Percentiles rank a stretch among this genome's conserved stretches.
These are phyloP conservation scores for Drosophila colorata DNA, from an alignment of 2,888 invertebrate genomes.

Conservation along the genomic window DNA sequence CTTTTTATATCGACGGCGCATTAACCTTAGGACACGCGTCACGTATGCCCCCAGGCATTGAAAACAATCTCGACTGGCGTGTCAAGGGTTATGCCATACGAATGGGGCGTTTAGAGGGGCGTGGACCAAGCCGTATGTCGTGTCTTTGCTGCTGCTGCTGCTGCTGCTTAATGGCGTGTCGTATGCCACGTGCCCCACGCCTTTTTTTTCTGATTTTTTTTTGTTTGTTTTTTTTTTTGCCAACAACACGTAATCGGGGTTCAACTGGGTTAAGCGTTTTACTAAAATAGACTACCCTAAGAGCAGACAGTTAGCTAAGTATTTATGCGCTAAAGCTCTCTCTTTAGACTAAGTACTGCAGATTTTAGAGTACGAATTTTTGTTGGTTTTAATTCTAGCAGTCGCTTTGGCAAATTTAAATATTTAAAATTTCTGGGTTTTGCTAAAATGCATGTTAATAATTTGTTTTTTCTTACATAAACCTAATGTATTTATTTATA, in stretches of 20 bases:
- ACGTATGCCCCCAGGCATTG: slow-evolving; percentile 62
- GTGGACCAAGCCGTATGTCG: slow-evolving; percentile 43
- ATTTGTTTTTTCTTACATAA: too few species aligned
- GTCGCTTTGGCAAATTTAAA: background rate
- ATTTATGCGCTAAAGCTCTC: slow-evolving; percentile 42
- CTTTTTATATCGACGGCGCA: slow-evolving; percentile 64
- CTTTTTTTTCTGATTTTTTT: slow-evolving; percentile 9
- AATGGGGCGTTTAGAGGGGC: slow-evolving; percentile 23
- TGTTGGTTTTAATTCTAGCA: background rate
- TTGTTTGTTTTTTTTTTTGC: slow-evolving; percentile 17
- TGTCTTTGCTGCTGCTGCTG: slow-evolving; percentile 33
- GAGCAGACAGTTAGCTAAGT: slow-evolving; percentile 52
- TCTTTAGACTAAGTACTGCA: slow-evolving; percentile 20
- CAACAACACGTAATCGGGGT: slow-evolving; percentile 66
- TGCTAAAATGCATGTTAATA: too few species aligned
- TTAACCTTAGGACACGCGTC: slow-evolving; percentile 74
- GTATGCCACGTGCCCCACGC: slow-evolving; percentile 63
- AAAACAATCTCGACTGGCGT: slow-evolving; percentile 69
- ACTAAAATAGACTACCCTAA: slow-evolving; percentile 58
- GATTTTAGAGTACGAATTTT: slow-evolving; percentile 15
- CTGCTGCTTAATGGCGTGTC: slow-evolving; percentile 71
- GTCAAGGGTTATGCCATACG: slow-evolving; percentile 61
- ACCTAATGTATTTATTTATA: too few species aligned
- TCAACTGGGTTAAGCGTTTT: slow-evolving; percentile 65
- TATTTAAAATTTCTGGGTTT: too few species aligned